Base-by-base conservation (phyloP, 2,113 vertebrate species). In the Sebastes fasciatus region DNA sequence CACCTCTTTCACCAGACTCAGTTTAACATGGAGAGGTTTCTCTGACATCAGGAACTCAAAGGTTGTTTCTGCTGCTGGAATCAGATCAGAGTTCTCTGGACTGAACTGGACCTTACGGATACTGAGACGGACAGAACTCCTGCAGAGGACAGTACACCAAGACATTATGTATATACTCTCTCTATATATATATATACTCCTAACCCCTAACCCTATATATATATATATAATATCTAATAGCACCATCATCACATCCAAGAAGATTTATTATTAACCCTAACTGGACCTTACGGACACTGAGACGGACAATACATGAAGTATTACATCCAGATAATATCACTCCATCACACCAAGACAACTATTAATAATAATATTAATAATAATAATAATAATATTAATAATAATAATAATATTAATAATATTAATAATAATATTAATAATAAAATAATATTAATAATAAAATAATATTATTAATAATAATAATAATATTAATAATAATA, bases 41-140 rank as follows among this genome's bases (percentile, higher is more conserved):
- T 96, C 97, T 0, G 97, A 98, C 96, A 98, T 96, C 91, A 98
- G 96, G 91, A 99, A 99, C 93, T 99, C 97, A 87, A 97, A 97
- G 80, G 96, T 95, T 10, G 94, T 96, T 51, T 99, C 96, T 0
- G 94, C 90, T 0, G 60, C 85, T 1, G 98, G 98, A 45, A 92
- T 94, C 19, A 95, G 90, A 0, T 94, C 93, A 1, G 80, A 80
- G 34, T 86, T 72, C 1, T 93, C 94, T 0, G 97, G 96, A 12
- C 97, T 96, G 4, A 95, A 97, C 85, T 99, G 98, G 52, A 99
- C 92, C 89, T 99, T 99, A 0, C 98, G 96, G 91, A 99, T 97
- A 83, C 96, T 89, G 74, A 99, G 92, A 2, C 96, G 92, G 4
- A 97, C 96, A 0, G 96, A 96, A 72, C 96, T 96, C 95, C 98